These are phyloP conservation scores for Gymnocypris eckloni DNA, from an alignment of 2,797 vertebrate species.

Conservation along the genomic window DNA sequence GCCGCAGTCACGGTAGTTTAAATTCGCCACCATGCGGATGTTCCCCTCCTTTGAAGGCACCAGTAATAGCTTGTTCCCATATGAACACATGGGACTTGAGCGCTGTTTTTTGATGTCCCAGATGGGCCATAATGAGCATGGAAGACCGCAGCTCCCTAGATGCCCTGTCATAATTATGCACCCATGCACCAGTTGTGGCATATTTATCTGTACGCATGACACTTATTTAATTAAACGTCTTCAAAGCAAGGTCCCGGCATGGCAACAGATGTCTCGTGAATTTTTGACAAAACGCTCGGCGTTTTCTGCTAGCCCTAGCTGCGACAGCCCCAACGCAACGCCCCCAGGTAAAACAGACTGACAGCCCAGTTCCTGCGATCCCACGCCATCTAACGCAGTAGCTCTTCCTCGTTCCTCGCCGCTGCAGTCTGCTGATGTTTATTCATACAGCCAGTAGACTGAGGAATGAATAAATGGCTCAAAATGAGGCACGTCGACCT, in stretches of 20 bases:
- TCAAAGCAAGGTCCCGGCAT: conserved; percentile 66
- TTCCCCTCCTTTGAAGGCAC: conserved; percentile 22
- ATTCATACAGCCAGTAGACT: conserved; percentile 74
- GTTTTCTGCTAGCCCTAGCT: conserved; percentile 66
- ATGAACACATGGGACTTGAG: conserved; percentile 38
- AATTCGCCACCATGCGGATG: conserved; percentile 8
- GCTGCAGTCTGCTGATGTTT: conserved; percentile 71
- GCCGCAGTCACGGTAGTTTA: conserved; percentile 1
- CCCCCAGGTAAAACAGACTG: conserved; percentile 75
- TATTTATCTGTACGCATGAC: conserved; percentile 68
- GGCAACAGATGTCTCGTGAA: conserved; percentile 76
- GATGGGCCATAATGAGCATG: conserved; percentile 59
- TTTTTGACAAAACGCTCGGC: conserved; percentile 72
- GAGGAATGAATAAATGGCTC: conserved; percentile 54
- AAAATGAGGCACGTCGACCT: conserved; percentile 49
- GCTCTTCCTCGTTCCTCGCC: conserved; percentile 62
- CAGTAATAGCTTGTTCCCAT: conserved; percentile 39
- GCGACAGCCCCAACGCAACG: conserved; percentile 66
- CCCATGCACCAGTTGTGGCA: conserved; percentile 63
- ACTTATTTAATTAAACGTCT: conserved; percentile 78
- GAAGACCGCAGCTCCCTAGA: conserved; percentile 58
- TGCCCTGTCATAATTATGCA: conserved; percentile 62
- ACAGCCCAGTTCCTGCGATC: conserved; percentile 65
- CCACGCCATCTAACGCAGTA: conserved; percentile 65
- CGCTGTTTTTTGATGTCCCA: conserved; percentile 56